Evolutionary conservation across 2,113 vertebrate species (phyloP).

Genomic region (Pelodiscus sinensis): DNA sequence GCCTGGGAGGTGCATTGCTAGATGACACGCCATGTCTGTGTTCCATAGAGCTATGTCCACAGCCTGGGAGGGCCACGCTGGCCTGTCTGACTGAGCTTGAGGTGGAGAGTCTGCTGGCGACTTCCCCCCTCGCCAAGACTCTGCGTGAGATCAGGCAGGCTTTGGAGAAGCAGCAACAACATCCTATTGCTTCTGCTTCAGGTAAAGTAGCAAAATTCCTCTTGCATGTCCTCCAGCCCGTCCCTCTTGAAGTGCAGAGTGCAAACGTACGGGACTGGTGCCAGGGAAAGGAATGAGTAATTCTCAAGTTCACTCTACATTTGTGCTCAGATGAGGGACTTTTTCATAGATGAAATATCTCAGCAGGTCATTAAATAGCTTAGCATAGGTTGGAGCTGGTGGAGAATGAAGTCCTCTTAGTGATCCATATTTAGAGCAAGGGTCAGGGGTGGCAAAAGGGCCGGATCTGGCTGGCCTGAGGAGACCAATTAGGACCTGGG

Average conservation of each 20-base stretch:
- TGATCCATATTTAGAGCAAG: not conserved
- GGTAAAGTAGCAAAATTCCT: not conserved
- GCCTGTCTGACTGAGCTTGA: slow-evolving; percentile 76
- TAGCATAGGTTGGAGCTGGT: not conserved
- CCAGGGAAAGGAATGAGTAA: not conserved
- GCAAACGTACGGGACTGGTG: no score
- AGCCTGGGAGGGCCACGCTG: not conserved
- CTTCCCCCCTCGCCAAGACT: slow-evolving; percentile 83
- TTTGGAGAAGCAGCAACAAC: slow-evolving; percentile 62
- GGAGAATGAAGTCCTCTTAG: not conserved
- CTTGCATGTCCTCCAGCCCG: not conserved
- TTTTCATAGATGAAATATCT: not conserved
- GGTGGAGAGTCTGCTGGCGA: slow-evolving; percentile 76
- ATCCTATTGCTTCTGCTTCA: not conserved
- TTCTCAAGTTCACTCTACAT: not conserved
- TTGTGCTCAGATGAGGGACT: not conserved
- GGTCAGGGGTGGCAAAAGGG: no score
- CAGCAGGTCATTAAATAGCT: not conserved
- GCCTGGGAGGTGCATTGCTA: accelerated
- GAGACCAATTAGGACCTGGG: no score
- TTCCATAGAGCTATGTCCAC: not conserved
- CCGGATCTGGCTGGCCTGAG: no score
- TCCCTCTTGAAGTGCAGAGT: not conserved
- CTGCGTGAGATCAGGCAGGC: slow-evolving; percentile 82
- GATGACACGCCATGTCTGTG: not conserved